Percentiles rank a stretch among this genome's conserved stretches.
Evolutionary conservation across 2,797 vertebrate genomes (phyloP).

Genomic region (Pipistrellus pipistrellus): DNA sequence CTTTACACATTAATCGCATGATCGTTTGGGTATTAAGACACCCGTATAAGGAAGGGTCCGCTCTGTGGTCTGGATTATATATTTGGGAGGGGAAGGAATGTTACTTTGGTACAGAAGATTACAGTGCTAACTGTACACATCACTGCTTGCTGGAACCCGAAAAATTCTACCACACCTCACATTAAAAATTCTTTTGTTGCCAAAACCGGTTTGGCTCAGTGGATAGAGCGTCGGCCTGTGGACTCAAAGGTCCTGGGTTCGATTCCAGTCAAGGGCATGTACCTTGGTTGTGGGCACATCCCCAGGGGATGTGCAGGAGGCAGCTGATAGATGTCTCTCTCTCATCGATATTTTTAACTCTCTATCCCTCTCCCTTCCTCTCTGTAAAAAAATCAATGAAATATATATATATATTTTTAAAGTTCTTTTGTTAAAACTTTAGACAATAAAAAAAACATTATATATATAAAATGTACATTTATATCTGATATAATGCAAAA

Average conservation of each 20-base stretch:
- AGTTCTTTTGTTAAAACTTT: neutral
- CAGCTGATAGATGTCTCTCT: too few relatives aligned
- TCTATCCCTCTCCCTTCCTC: too few relatives aligned
- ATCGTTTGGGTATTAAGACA: neutral
- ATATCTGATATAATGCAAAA: slow-evolving; percentile 25
- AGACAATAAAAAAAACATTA: neutral
- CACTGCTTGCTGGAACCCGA: neutral
- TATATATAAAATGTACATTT: slow-evolving; percentile 30
- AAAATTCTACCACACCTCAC: neutral
- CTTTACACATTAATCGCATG: neutral
- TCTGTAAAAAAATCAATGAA: too few relatives aligned
- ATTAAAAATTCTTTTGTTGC: neutral
- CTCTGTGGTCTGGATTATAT: neutral
- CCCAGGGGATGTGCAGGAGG: too few relatives aligned
- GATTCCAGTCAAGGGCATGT: too few relatives aligned
- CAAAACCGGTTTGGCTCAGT: too few relatives aligned
- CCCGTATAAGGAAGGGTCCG: neutral
- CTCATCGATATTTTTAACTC: too few relatives aligned
- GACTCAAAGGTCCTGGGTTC: too few relatives aligned
- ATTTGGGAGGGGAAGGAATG: neutral
- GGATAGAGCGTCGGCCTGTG: too few relatives aligned
- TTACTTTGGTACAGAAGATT: neutral
- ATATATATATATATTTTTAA: neutral
- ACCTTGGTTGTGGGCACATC: too few relatives aligned
- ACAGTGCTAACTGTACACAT: neutral